A percentile compares a stretch with the other conserved stretches of the same genome.
phyloP scores from a whole-genome alignment of 2,113 vertebrate genomes.

The Cyphomyrus plagiostoma region DNA sequence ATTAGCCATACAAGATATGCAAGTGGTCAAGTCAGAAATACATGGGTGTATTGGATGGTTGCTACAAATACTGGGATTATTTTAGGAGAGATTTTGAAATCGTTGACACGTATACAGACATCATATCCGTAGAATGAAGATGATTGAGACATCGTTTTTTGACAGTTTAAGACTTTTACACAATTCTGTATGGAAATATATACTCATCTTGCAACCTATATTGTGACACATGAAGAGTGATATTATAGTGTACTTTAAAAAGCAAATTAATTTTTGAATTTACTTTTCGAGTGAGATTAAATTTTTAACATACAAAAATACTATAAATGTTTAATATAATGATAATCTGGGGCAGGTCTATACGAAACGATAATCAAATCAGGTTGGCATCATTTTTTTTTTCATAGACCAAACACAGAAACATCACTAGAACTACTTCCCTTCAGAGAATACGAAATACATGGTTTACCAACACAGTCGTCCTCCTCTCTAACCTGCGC shows the following conservation, averaged over 20 bases:
- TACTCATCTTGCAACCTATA: not conserved
- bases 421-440: not conserved
- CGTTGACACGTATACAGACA: not conserved
- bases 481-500: constrained; percentile 47
- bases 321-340: not conserved
- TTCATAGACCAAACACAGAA: not conserved
- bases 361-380: not conserved
- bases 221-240: not conserved
- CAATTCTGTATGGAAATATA: not conserved
- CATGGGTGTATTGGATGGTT: not conserved
- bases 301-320: not conserved
- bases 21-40: not conserved
- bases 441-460: not conserved
- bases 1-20: not conserved
- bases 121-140: not conserved
- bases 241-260: not conserved
- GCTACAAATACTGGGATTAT: not conserved
- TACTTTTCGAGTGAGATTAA: not conserved
- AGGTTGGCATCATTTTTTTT: not conserved
- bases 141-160: not conserved
- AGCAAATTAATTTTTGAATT: not conserved
- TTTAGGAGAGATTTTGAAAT: not conserved
- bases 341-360: not conserved
- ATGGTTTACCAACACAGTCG: not conserved
- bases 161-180: not conserved